phyloP scores from a whole-genome alignment of 2,797 vertebrate genomes.

The Gymnothorax reevesii region DNA sequence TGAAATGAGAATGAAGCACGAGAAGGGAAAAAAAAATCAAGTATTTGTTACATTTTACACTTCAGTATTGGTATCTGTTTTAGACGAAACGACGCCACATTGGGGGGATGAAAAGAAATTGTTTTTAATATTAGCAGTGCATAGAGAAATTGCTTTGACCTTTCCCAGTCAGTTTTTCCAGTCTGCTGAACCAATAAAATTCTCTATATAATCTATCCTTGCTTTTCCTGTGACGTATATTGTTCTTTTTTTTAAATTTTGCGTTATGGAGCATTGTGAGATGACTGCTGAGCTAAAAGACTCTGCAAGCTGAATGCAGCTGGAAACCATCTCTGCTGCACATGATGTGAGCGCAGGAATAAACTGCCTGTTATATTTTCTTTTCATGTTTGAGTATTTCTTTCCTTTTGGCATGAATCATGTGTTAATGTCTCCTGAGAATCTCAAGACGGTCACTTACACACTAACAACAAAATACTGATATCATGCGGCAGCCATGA shows the following conservation, averaged over 20 bases:
- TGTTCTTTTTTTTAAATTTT: neutral
- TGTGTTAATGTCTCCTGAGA: too few species aligned
- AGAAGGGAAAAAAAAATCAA: slow-evolving; percentile 43
- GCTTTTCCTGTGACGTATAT: neutral
- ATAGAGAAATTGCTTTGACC: slow-evolving; percentile 77
- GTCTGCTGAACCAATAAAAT: slow-evolving; percentile 87
- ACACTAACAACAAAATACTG: neutral
- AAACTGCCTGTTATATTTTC: neutral
- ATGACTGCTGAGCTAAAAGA: neutral
- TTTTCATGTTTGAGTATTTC: neutral
- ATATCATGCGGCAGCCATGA: neutral
- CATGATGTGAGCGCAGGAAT: neutral
- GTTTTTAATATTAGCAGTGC: slow-evolving; percentile 79
- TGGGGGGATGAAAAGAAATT: slow-evolving; percentile 56
- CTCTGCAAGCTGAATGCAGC: neutral
- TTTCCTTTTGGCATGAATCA: neutral
- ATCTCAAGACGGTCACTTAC: neutral
- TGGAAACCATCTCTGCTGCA: neutral
- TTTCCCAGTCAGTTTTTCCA: slow-evolving; percentile 78
- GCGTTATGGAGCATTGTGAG: neutral
- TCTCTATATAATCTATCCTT: slow-evolving; percentile 50
- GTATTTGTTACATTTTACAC: slow-evolving; percentile 65
- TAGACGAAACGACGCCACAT: slow-evolving; percentile 67
- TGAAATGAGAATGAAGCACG: slow-evolving; percentile 52
- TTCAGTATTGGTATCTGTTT: slow-evolving; percentile 80